phyloP scores from a whole-genome alignment of 2,888 invertebrate genomes.

The Metallyticus violacea region DNA sequence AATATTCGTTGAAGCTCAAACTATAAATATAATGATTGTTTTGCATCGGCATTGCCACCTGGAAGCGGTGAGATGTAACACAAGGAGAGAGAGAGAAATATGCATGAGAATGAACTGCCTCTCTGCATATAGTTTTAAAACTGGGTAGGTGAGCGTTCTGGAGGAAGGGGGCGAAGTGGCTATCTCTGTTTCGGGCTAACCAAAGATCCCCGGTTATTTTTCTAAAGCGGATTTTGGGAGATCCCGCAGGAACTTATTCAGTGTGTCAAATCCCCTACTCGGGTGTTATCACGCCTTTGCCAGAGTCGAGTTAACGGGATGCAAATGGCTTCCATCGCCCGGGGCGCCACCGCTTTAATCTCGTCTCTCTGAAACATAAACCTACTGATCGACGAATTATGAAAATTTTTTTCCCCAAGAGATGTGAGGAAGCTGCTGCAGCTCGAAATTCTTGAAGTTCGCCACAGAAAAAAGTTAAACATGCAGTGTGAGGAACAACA shows the following conservation, averaged over 20 bases:
- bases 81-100: too few species aligned
- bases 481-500: too few species aligned
- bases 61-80: neutral
- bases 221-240: neutral
- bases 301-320: neutral
- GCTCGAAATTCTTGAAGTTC: neutral
- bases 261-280: neutral
- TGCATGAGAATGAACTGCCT: neutral
- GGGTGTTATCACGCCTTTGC: neutral
- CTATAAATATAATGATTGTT: too few species aligned
- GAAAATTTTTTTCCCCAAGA: neutral
- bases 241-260: neutral
- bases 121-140: neutral
- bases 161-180: too few species aligned
- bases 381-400: neutral
- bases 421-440: neutral
- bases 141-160: neutral
- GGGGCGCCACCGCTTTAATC: neutral
- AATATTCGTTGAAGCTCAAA: too few species aligned
- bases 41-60: too few species aligned
- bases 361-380: neutral
- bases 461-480: neutral
- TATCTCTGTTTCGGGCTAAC: neutral
- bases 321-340: neutral
- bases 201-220: neutral